These are phyloP conservation scores for Boloria selene DNA, from an alignment of 2,888 invertebrate species.

Conservation along the genomic window DNA sequence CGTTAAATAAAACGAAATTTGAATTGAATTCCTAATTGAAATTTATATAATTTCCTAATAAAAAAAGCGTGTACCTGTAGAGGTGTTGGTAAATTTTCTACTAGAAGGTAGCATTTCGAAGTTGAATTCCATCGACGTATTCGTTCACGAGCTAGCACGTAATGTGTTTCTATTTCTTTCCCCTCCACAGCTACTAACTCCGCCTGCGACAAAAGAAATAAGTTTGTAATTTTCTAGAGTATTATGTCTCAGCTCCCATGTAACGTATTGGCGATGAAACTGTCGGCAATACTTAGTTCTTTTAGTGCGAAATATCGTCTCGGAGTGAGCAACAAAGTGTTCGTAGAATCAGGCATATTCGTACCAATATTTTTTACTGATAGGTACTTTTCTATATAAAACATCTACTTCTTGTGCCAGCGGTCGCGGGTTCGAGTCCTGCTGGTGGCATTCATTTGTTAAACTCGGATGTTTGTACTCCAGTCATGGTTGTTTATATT, in stretches of 20 bases:
- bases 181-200: slow-evolving; percentile 86
- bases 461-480: no score
- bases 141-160: slow-evolving; percentile 84
- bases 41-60: slow-evolving; percentile 1
- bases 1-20: background rate
- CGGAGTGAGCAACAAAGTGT: background rate
- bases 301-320: background rate
- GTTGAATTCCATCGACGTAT: slow-evolving; percentile 86
- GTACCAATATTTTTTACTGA: no score
- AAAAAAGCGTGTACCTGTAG: slow-evolving; percentile 74
- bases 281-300: background rate
- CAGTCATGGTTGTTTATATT: no score
- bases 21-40: background rate
- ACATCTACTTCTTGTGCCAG: no score
- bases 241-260: background rate
- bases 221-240: background rate
- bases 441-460: no score
- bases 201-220: slow-evolving; percentile 68
- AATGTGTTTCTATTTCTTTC: slow-evolving; percentile 87
- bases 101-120: slow-evolving; percentile 85
- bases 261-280: background rate
- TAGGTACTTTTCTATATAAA: no score
- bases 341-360: no score
- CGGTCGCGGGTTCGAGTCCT: no score
- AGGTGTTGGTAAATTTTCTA: slow-evolving; percentile 85